phyloP scores from a whole-genome alignment of 1,140 invertebrate genomes.

The Xylocopa sonorina region DNA sequence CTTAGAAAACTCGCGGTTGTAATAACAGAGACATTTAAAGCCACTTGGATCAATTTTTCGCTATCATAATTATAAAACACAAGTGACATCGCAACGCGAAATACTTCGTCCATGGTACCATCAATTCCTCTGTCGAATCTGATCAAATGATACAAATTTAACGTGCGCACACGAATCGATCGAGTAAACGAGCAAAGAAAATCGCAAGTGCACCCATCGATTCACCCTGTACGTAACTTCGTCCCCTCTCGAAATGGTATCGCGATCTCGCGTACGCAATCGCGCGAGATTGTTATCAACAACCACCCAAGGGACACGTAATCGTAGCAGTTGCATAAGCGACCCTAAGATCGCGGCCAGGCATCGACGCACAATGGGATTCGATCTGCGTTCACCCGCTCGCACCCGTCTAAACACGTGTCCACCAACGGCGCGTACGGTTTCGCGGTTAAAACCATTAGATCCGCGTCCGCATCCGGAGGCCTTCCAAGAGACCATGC shows the following conservation, averaged over 20 bases:
- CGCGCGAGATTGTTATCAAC: constrained; percentile 8
- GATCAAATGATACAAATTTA: too few species aligned
- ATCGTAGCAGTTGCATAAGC: constrained; percentile 9
- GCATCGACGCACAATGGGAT: constrained; percentile 23
- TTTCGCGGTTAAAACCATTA: constrained; percentile 70
- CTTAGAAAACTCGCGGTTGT: too few species aligned
- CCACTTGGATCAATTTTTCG: too few species aligned
- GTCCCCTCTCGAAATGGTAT: not conserved
- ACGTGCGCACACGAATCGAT: too few species aligned
- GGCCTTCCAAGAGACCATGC: constrained; percentile 50
- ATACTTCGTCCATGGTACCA: too few species aligned
- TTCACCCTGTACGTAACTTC: not conserved
- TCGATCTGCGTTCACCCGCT: constrained; percentile 29
- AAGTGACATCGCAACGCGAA: too few species aligned
- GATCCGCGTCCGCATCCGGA: constrained; percentile 58
- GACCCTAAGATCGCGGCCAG: too few species aligned
- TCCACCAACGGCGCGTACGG: constrained; percentile 44
- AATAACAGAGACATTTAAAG: too few species aligned
- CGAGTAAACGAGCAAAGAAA: too few species aligned
- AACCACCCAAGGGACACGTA: constrained; percentile 13
- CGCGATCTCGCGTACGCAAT: not conserved
- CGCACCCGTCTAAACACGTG: constrained; percentile 50
- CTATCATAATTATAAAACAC: too few species aligned
- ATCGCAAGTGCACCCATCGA: too few species aligned
- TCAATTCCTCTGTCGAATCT: too few species aligned